Conservation (phyloP, 2,113 vertebrate species). For the Thalassoma bifasciatum region DNA sequence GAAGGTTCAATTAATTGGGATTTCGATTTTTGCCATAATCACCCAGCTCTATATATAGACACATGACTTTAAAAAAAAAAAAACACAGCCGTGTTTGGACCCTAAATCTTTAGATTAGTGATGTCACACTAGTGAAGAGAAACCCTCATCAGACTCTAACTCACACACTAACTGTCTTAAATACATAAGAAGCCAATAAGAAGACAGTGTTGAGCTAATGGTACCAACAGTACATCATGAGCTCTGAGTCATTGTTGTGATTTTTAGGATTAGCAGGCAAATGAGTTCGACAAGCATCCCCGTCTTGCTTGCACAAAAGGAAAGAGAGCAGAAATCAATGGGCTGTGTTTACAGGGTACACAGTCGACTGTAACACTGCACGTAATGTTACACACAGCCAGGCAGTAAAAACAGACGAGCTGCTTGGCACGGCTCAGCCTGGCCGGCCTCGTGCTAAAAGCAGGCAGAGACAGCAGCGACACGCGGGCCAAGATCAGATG, state of each 20-base stretch:
- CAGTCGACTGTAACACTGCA: slow-evolving; percentile 73
- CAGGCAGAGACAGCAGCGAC: slow-evolving; percentile 42
- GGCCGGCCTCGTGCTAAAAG: slow-evolving; percentile 38
- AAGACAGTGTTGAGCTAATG: slow-evolving; percentile 11
- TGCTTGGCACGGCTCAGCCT: slow-evolving; percentile 54
- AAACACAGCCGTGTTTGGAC: no score
- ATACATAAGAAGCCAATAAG: slow-evolving; percentile 18
- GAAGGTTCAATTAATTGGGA: no score
- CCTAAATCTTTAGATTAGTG: no score
- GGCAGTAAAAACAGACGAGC: slow-evolving; percentile 70
- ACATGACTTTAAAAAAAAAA: no score
- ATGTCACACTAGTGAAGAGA: no score
- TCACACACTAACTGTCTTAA: neutral
- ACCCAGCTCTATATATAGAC: no score
- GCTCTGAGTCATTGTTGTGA: slow-evolving; percentile 56
- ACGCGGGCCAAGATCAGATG: slow-evolving; percentile 37
- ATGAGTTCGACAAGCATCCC: slow-evolving; percentile 58
- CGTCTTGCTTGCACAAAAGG: slow-evolving; percentile 69
- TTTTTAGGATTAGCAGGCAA: slow-evolving; percentile 68
- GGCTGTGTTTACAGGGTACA: slow-evolving; percentile 77
- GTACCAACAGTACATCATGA: slow-evolving; percentile 32
- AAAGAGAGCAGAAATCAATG: slow-evolving; percentile 79
- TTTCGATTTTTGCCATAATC: no score
- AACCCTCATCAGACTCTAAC: slow-evolving; percentile 8
- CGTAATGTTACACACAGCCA: slow-evolving; percentile 65